Percentiles rank a stretch among this genome's conserved stretches.
Evolutionary conservation across 2,888 invertebrate species (phyloP).

Genomic region (Yponomeuta plumbellus): DNA sequence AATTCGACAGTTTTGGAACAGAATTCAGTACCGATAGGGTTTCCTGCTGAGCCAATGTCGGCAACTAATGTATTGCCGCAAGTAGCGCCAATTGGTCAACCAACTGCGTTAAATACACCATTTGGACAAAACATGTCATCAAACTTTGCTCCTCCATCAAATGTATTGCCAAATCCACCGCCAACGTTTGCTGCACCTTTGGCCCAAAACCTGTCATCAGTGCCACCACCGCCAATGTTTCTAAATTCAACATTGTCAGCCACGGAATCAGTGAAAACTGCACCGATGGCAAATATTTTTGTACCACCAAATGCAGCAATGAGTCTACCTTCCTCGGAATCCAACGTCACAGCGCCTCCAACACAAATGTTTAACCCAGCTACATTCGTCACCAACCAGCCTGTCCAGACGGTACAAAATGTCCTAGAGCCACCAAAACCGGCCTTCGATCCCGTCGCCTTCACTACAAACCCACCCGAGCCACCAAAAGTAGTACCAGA

Average conservation of each 20-base stretch:
- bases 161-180: slow-evolving; percentile 1
- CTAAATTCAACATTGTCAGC: slow-evolving; percentile 28
- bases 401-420: background rate
- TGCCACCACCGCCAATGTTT: slow-evolving; percentile 29
- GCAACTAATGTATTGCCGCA: background rate
- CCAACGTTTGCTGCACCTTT: slow-evolving; percentile 8
- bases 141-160: background rate
- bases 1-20: background rate
- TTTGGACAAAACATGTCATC: slow-evolving; percentile 1
- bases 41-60: background rate
- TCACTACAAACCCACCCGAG: background rate
- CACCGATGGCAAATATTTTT: background rate
- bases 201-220: background rate
- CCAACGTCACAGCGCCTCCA: slow-evolving; percentile 11
- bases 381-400: background rate
- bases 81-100: background rate
- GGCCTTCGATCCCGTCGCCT: background rate
- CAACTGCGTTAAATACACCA: slow-evolving; percentile 16
- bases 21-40: slow-evolving; percentile 10
- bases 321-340: background rate
- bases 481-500: slow-evolving; percentile 24
- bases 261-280: background rate
- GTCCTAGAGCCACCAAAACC: background rate
- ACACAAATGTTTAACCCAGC: slow-evolving; percentile 4
- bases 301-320: background rate